phyloP scores from a whole-genome alignment of 2,797 vertebrate genomes.

The Ptychobarbus kaznakovi region DNA sequence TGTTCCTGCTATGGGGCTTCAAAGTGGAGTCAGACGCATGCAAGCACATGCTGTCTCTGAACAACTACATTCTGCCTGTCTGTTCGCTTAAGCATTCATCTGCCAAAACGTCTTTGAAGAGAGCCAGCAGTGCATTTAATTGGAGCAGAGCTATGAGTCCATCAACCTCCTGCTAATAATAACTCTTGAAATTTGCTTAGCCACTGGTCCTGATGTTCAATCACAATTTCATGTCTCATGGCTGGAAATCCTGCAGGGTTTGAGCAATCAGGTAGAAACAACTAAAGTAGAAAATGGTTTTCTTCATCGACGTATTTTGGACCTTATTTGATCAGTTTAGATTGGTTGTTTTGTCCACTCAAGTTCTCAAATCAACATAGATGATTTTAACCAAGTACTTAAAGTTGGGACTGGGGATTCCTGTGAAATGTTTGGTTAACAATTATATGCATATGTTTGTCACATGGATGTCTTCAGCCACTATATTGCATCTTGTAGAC shows the following conservation, averaged over 20 bases:
- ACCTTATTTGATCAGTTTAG: not conserved
- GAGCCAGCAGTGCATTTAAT: slow-evolving; percentile 77
- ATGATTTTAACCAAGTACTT: not conserved
- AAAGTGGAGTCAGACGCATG: slow-evolving; percentile 22
- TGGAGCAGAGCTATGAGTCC: slow-evolving; percentile 76
- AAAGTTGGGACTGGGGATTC: not conserved
- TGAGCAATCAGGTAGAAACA: slow-evolving; percentile 13
- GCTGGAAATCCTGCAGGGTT: slow-evolving; percentile 14
- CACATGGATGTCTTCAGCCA: not conserved
- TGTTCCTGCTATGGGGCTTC: slow-evolving; percentile 57
- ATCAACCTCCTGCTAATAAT: slow-evolving; percentile 64
- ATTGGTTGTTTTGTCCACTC: not conserved
- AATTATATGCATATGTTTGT: not conserved
- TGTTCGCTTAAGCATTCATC: slow-evolving; percentile 75
- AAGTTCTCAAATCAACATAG: not conserved
- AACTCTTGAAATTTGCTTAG: slow-evolving; percentile 63
- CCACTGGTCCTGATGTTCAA: slow-evolving; percentile 30
- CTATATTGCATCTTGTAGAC: not conserved
- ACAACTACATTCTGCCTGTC: slow-evolving; percentile 71
- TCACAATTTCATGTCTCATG: slow-evolving; percentile 15
- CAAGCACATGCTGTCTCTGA: slow-evolving; percentile 41
- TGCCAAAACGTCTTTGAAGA: slow-evolving; percentile 78
- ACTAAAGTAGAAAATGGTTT: not conserved
- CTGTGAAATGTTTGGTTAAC: not conserved
- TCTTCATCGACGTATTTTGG: not conserved